Base-by-base conservation (phyloP, 1,140 invertebrate genomes). In the Lineus longissimus region DNA sequence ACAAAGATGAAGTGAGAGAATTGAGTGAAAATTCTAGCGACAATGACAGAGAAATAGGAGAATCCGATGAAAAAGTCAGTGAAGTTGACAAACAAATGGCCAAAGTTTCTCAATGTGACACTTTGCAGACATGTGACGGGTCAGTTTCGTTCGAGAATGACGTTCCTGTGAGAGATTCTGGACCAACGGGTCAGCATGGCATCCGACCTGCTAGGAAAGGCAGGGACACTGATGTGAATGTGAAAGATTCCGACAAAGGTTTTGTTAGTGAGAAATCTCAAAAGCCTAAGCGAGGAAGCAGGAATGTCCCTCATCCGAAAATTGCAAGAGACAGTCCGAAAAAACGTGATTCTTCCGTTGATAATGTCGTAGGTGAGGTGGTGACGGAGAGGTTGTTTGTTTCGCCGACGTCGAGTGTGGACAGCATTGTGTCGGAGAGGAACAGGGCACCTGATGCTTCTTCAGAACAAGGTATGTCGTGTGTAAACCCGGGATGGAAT, bases 391-490 rank as follows among this genome's bases (percentile, higher is more conserved):
- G 67, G 25, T 41, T 73, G 36, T 73, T 73, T 61, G 60, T 59
- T 51, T 55, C 63, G 23, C 71, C 70, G 19, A 56, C 70, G 22
- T 71, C 70, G 27, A 73, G 72, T 65, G 65, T 73, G 6, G 72
- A 73, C 13, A 71, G 67, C 59, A 57, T 67, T 1, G 54, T 61
- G 29, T 4, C 23, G 51, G 4, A 27, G 51, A 55, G 23, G 51
- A 29, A 22, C 23, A 9, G 23, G 29, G 51, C 51, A 15, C 15
- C 23, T 15, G 29, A 22, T 15, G 23, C 51, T 55, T 47, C 43
- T 19, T 2, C 23, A 47, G 29, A 22, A 15, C 4, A 55, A 55
- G 29, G 51, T 22, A 2, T 55, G 4, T 11, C 15, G 27, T 25
- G 27, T 15, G 22, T 23, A 23, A 27, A 36, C 55, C 41, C n/a